Evolutionary conservation across 2,113 vertebrate species (phyloP).

Genomic region (Dromiciops gliroides): DNA sequence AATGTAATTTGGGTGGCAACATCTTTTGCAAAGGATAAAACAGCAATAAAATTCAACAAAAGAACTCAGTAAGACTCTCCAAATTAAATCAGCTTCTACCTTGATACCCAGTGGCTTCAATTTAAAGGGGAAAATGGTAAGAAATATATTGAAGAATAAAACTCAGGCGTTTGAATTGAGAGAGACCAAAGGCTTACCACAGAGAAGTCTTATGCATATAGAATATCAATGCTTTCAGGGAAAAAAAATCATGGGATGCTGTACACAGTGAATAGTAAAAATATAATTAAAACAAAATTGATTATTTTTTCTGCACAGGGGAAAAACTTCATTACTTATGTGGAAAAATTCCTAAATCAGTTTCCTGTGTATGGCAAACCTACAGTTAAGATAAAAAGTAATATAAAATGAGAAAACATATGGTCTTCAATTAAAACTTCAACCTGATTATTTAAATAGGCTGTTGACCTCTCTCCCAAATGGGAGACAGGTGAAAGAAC

Average conservation of each 20-base stretch:
- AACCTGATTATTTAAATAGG: background rate
- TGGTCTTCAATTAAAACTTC: background rate
- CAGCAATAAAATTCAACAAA: background rate
- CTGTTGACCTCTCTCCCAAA: background rate
- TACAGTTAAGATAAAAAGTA: background rate
- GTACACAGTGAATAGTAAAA: background rate
- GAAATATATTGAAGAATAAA: background rate
- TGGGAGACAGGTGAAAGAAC: background rate
- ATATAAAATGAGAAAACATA: background rate
- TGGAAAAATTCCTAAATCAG: background rate
- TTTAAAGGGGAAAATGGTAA: background rate
- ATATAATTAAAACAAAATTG: background rate
- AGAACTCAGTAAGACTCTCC: background rate
- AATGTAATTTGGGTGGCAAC: background rate
- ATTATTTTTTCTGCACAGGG: background rate
- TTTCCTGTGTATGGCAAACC: background rate
- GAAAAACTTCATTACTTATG: no score
- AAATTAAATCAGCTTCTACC: background rate
- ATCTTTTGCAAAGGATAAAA: background rate
- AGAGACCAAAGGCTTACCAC: background rate
- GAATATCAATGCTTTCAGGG: background rate
- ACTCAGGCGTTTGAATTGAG: background rate
- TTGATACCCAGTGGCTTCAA: background rate
- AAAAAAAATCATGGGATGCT: background rate
- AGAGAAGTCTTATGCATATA: background rate